Percentiles rank a stretch among this genome's conserved stretches.
Evolutionary conservation across 2,113 vertebrate genomes (phyloP).

Genomic region (Hippopotamus amphibius): DNA sequence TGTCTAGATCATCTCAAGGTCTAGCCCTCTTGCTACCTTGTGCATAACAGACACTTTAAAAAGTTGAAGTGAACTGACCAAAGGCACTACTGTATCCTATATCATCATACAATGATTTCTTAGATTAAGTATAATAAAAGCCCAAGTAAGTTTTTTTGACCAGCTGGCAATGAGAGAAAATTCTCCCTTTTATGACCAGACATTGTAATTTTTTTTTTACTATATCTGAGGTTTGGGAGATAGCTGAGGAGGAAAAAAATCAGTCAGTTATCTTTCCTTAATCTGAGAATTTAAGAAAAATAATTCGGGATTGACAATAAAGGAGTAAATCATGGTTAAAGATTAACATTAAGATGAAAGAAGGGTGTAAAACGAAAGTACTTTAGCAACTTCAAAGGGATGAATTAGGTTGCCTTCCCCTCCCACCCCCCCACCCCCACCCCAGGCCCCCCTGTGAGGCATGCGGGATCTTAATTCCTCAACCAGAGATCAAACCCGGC

Average conservation of each 20-base stretch:
- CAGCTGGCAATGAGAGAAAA: constrained; percentile 14
- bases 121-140: constrained; percentile 5
- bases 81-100: not conserved
- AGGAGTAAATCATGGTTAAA: constrained; percentile 22
- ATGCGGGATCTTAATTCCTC: not conserved
- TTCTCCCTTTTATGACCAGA: not conserved
- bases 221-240: not conserved
- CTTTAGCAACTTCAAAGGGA: not conserved
- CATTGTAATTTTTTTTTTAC: not conserved
- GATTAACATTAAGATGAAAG: constrained; percentile 1
- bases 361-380: constrained; percentile 8
- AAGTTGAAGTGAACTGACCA: not conserved
- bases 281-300: constrained; percentile 40
- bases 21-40: not conserved
- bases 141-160: not conserved
- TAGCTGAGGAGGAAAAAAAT: not conserved
- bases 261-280: not conserved
- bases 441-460: not conserved
- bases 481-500: not conserved
- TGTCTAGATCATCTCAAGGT: not conserved
- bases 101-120: not conserved
- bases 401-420: not conserved
- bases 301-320: not conserved
- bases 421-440: no score
- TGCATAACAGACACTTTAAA: not conserved